Base-by-base conservation (phyloP, 2,797 vertebrate genomes). In the Hydrocynus forskahlii region DNA sequence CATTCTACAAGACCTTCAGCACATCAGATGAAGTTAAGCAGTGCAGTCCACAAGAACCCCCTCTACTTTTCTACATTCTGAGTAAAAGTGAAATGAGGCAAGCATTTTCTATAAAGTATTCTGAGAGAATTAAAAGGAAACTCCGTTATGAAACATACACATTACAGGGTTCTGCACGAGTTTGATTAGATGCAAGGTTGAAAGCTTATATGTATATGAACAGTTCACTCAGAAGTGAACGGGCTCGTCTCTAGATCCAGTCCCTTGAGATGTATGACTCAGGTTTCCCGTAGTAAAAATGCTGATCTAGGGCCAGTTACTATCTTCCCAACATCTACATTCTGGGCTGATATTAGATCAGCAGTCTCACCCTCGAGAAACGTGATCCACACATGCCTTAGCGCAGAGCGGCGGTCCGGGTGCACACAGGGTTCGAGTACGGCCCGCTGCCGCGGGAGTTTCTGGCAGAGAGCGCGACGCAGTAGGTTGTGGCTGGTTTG, bases 351-450 rank as follows among this genome's bases (percentile, higher is more conserved):
- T 67, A 9, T 7, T 67, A n/a, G 38, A 43, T 45, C 38, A 67
- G 66, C 40, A 21, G 4, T n/a, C 0, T 68, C 40, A n/a, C 29
- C 7, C 14, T 5, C 17, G 29, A 68, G 67, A 48, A 21, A 21
- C 43, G 16, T 23, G 67, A 69, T 43, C 43, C 12, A 7, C 13
- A 23, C 21, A 7, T 45, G 2, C 66, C 40, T 69, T 50, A 69
- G n/a, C 67, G 23, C 12, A 21, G 43, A 14, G 40, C 9, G 4
- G 40, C 43, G 23, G 89, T 92, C 35, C 80, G 81, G 38, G 86
- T 73, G 21, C 93, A 93, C 70, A 84, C 69, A 0, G 88, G 83
- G 21, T 89, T 64, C 0, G 91, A 92, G 82, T 89, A 88, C 0
- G 87, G 82, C n/a, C 90, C 89, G 0, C 21, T 75, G 0, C 1